Conservation (phyloP, 2,113 vertebrate genomes). For the Nothoprocta pentlandii region DNA sequence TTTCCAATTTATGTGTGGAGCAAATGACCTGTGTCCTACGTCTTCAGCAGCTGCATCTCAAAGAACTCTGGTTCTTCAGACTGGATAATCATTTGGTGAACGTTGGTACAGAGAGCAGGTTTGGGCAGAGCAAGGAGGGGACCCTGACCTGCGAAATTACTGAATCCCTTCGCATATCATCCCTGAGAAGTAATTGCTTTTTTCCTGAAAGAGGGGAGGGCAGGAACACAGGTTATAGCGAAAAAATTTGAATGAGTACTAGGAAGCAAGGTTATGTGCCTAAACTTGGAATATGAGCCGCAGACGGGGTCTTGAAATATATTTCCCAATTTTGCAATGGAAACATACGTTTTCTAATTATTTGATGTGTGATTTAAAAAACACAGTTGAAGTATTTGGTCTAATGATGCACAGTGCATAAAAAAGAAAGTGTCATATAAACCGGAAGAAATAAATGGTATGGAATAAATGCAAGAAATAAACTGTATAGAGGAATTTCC, state of each 20-base stretch:
- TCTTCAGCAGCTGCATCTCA: accelerated
- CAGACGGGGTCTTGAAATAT: background rate
- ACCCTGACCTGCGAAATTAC: background rate
- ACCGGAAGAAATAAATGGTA: background rate
- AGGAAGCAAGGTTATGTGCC: background rate
- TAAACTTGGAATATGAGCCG: background rate
- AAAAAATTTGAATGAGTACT: background rate
- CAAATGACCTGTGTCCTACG: background rate
- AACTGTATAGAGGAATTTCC: background rate
- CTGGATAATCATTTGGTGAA: background rate
- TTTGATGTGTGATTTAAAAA: background rate
- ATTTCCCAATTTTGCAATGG: slow-evolving; percentile 51
- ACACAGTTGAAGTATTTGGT: background rate
- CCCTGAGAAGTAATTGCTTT: background rate
- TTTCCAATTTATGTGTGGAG: background rate
- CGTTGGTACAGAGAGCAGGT: background rate
- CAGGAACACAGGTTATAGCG: background rate
- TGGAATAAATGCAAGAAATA: background rate
- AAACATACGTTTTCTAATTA: slow-evolving; percentile 24
- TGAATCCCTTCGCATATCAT: background rate
- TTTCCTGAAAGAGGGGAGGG: background rate
- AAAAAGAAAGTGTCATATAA: background rate
- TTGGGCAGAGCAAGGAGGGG: background rate
- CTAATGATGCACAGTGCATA: background rate
- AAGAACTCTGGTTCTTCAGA: background rate